phyloP scores from a whole-genome alignment of 2,797 vertebrate genomes.

The Squalus acanthias region DNA sequence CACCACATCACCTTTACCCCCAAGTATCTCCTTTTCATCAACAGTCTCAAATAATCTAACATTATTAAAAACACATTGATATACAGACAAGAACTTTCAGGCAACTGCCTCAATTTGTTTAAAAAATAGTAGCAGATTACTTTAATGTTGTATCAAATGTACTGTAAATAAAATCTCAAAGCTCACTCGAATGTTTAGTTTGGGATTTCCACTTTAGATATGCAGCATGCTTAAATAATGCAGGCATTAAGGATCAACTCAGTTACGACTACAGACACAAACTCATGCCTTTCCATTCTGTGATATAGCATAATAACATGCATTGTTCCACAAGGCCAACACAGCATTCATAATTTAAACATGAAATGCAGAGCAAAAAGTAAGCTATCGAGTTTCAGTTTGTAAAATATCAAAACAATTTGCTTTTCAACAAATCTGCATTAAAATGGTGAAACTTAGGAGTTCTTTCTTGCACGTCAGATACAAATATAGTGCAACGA shows the following conservation, averaged over 20 bases:
- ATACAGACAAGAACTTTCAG: not conserved
- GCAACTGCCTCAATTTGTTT: not conserved
- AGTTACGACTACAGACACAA: not conserved
- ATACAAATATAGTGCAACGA: not conserved
- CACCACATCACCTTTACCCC: not conserved
- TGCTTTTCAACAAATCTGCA: not conserved
- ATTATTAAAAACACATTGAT: not conserved
- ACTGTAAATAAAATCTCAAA: not conserved
- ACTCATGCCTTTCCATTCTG: not conserved
- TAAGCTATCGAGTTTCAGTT: not conserved
- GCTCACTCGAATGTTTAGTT: not conserved
- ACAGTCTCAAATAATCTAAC: not conserved
- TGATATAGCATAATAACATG: not conserved
- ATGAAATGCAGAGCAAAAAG: not conserved
- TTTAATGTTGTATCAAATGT: not conserved
- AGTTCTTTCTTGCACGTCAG: not conserved
- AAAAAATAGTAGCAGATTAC: not conserved
- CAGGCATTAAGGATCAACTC: not conserved
- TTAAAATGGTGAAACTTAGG: not conserved
- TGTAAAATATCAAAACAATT: not conserved
- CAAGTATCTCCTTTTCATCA: not conserved
- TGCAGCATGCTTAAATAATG: not conserved
- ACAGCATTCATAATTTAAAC: not conserved
- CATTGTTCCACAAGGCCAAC: not conserved
- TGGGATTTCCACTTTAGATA: not conserved